Conservation (phyloP, 2,888 invertebrate genomes). For the Cetonia aurata region DNA sequence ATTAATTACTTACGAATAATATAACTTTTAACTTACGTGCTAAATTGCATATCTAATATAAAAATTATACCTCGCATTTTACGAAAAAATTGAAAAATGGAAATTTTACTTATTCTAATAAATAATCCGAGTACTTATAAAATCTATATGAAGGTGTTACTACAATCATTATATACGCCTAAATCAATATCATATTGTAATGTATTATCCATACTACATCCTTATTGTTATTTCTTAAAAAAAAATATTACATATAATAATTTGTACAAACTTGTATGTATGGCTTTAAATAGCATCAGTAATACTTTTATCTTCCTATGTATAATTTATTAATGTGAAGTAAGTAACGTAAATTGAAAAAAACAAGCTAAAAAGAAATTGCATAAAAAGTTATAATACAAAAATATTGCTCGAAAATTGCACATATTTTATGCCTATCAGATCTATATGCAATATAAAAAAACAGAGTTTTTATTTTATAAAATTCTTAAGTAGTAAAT, state of each 20-base stretch:
- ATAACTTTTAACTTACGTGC: not conserved
- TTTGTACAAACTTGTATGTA: constrained; percentile 30
- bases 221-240: too few relatives aligned
- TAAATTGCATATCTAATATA: not conserved
- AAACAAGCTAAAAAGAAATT: too few relatives aligned
- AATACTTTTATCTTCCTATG: not conserved
- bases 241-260: constrained; percentile 12
- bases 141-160: too few relatives aligned
- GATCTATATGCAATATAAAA: too few relatives aligned
- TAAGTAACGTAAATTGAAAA: too few relatives aligned
- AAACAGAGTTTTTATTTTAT: too few relatives aligned
- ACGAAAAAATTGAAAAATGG: too few relatives aligned
- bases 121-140: not conserved
- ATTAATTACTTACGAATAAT: constrained; percentile 2
- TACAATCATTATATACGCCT: too few relatives aligned
- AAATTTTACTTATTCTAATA: too few relatives aligned
- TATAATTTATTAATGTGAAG: too few relatives aligned
- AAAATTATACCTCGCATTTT: not conserved
- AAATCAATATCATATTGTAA: too few relatives aligned
- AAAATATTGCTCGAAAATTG: constrained; percentile 6
- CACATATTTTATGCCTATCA: not conserved
- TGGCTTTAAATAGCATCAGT: constrained; percentile 35
- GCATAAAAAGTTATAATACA: not conserved
- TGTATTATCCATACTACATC: too few relatives aligned
- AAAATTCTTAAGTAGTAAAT: not conserved